Evolutionary conservation across 2,113 vertebrate species (phyloP), one percentile per base, ranked within the genome.

Genomic region (Cardinalis cardinalis): DNA sequence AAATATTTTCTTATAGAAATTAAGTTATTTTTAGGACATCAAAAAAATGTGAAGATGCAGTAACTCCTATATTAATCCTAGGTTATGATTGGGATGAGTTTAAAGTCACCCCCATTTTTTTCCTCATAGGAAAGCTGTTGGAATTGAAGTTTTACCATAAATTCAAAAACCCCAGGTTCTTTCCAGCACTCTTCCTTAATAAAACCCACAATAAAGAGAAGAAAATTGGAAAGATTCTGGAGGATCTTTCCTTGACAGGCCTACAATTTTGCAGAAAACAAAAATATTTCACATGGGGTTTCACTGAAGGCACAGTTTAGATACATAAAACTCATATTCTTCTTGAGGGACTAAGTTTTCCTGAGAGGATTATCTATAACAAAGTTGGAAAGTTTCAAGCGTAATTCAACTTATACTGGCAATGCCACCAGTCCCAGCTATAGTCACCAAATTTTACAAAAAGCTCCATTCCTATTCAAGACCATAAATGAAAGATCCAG

Each of bases 131-230:
- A 84, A 75, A 64, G 15, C 19, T 18, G 3, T 6, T 64, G 32
- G 12, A 84, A 83, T 18, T 52, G 12, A 56, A 28, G 14, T 40
- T 87, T 76, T 46, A 43, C 34, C 58, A 56, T 10, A 58, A 52
- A 77, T 31, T 26, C 0, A 31, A 70, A 74, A 61, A 3, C 0
- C 0, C 1, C 4, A 10, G 6, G 4, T 2, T n/a, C 4, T 48
- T 90, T 66, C 7, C 36, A 21, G 15, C 18, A 53, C 2, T 43
- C 12, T 64, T 12, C 31, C 7, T 51, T 32, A 36, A 59, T n/a
- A 71, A 48, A 73, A 36, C 20, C 21, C 6, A 58, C 3, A 41
- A 28, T 31, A 88, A 41, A 40, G 29, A 31, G 31, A 86, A 83
- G 18, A 73, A 58, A 65, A 41, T 1, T 58, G 34, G 7, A 53